phyloP scores from a whole-genome alignment of 2,888 invertebrate genomes.

The Taenaris catops region DNA sequence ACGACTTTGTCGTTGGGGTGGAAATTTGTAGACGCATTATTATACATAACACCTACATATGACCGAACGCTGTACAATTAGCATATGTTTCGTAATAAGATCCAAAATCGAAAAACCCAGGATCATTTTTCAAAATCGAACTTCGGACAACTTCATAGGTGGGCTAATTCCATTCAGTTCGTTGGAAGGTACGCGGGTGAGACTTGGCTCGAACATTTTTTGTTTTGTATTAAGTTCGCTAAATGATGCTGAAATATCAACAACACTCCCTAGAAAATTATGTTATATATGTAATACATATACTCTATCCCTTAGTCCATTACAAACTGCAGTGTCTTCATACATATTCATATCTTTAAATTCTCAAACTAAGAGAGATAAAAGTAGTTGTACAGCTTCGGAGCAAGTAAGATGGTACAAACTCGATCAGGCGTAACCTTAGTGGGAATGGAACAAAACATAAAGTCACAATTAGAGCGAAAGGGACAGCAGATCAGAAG shows the following conservation, averaged over 20 bases:
- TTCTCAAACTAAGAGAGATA: conserved; percentile 67
- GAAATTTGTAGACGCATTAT: no score
- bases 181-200: no score
- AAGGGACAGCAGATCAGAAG: conserved; percentile 62
- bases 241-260: background rate
- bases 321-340: conserved; percentile 63
- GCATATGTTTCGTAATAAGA: no score
- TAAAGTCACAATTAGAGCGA: conserved; percentile 34
- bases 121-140: no score
- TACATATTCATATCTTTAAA: conserved; percentile 74
- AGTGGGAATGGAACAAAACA: conserved; percentile 37
- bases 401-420: conserved; percentile 76
- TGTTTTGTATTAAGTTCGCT: no score
- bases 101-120: no score
- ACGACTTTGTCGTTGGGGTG: no score
- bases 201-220: no score
- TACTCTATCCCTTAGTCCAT: conserved; percentile 32
- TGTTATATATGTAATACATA: conserved; percentile 9
- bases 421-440: conserved; percentile 66
- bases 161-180: no score
- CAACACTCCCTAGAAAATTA: background rate
- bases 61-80: no score
- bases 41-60: no score
- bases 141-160: no score
- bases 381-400: conserved; percentile 72